Conservation (phyloP, 2,113 vertebrate species). For the Colius striatus region DNA sequence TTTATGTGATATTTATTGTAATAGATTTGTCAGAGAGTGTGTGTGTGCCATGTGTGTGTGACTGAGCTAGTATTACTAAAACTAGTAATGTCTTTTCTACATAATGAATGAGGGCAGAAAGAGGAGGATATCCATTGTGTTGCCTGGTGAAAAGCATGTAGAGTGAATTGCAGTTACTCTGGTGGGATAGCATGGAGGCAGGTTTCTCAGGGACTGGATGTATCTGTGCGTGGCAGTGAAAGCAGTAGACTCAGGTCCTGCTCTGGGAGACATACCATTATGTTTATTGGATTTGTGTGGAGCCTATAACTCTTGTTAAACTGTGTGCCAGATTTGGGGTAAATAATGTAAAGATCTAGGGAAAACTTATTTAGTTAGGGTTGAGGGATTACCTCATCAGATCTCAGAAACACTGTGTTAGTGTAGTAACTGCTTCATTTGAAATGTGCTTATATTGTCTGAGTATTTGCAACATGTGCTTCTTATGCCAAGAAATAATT, state of each 20-base stretch:
- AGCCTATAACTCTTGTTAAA: background rate
- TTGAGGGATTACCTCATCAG: background rate
- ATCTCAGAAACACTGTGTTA: background rate
- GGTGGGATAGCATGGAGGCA: background rate
- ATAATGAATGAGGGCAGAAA: conserved; percentile 33
- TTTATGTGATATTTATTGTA: conserved; percentile 76
- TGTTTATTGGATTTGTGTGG: background rate
- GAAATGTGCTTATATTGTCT: background rate
- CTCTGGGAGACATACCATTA: background rate
- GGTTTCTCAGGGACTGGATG: background rate
- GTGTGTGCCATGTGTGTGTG: background rate
- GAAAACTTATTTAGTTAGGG: background rate
- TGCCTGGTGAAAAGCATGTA: background rate
- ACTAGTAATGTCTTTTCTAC: conserved; percentile 53
- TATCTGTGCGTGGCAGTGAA: background rate
- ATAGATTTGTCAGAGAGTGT: conserved; percentile 36
- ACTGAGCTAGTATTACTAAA: conserved; percentile 52
- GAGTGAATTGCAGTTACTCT: background rate
- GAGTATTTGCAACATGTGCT: background rate
- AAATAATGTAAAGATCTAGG: background rate
- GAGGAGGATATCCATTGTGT: background rate
- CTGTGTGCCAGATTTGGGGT: background rate
- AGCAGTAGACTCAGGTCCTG: background rate
- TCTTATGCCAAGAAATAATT: background rate
- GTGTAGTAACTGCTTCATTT: background rate